These are phyloP conservation scores for Drosophila phalerata DNA, from an alignment of 2,888 invertebrate species.

Conservation along the genomic window DNA sequence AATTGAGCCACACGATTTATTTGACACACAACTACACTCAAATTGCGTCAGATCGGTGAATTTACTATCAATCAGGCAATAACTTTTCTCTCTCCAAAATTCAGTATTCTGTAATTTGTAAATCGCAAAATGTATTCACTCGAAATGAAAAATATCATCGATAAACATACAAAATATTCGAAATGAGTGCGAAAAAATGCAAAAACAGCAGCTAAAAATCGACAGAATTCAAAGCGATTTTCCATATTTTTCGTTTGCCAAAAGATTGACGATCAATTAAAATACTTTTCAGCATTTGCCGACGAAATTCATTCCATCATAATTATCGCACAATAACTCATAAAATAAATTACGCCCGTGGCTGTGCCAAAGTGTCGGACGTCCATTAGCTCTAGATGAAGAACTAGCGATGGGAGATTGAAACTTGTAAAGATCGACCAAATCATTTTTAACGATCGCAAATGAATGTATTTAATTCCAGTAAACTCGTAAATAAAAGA, in stretches of 20 bases:
- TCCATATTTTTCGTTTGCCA: slow-evolving; percentile 30
- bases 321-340: slow-evolving; percentile 71
- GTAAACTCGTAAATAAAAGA: neutral
- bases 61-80: slow-evolving; percentile 26
- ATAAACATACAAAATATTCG: slow-evolving; percentile 33
- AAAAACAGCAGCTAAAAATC: slow-evolving; percentile 51
- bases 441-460: slow-evolving; percentile 31
- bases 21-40: slow-evolving; percentile 32
- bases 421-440: slow-evolving; percentile 39
- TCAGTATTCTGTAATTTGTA: neutral
- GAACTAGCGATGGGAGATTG: slow-evolving; percentile 15
- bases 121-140: slow-evolving; percentile 25
- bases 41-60: slow-evolving; percentile 25
- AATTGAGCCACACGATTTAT: slow-evolving; percentile 43
- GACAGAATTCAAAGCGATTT: slow-evolving; percentile 48
- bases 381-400: slow-evolving; percentile 25
- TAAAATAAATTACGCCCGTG: slow-evolving; percentile 59
- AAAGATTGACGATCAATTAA: slow-evolving; percentile 79
- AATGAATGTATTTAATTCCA: slow-evolving; percentile 6
- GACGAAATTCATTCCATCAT: slow-evolving; percentile 56
- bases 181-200: slow-evolving; percentile 62
- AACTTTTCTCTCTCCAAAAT: neutral
- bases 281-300: slow-evolving; percentile 55
- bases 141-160: slow-evolving; percentile 37
- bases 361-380: slow-evolving; percentile 24